Base-by-base conservation (phyloP, 2,113 vertebrate species). In the Tupaia tana region DNA sequence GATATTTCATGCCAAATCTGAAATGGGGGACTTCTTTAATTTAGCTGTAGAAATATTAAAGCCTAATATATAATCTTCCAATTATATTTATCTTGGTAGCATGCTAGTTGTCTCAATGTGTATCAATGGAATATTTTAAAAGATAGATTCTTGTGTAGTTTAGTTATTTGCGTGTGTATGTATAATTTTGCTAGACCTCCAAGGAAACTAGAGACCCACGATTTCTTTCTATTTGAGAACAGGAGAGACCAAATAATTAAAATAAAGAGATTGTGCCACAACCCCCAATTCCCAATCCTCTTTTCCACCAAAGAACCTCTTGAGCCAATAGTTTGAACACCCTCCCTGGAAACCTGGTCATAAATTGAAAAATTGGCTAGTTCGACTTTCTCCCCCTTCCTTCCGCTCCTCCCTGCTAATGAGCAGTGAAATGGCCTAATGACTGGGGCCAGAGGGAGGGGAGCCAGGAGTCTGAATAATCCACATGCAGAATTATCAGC, bases 221-320 rank as follows among this genome's bases (percentile, higher is more conserved):
- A 59, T 5, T 94, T 83, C 16, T 20, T 93, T 86, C 78, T 54
- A 0, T 92, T 89, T 84, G 52, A 71, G 52, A 74, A 71, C 74
- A 66, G 81, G 63, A 92, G 92, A 74, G 25, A 61, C 43, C 19
- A 71, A 74, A 52, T 93, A 58, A 63, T 92, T 86, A 86, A 97
- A 84, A 87, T 80, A 18, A 59, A 63, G 29, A 89, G 75, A 74
- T 86, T 34, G 52, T 66, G 15, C 56, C 59, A 25, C 54, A 92
- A 9, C 66, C 75, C n/a, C 66, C 34, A 29, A 8, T 82, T 77
- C 70, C 34, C 34, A 52, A 0, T 82, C 22, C 4, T 85, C 6
- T 63, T 13, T 86, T 52, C 52, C 11, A 15, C 8, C 2, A 12
- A 80, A 77, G 31, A 94, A 29, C 52, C 14, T 75, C 85, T 70